phyloP scores from a whole-genome alignment of 2,797 vertebrate genomes.

The Parauchenoglanis ngamensis region DNA sequence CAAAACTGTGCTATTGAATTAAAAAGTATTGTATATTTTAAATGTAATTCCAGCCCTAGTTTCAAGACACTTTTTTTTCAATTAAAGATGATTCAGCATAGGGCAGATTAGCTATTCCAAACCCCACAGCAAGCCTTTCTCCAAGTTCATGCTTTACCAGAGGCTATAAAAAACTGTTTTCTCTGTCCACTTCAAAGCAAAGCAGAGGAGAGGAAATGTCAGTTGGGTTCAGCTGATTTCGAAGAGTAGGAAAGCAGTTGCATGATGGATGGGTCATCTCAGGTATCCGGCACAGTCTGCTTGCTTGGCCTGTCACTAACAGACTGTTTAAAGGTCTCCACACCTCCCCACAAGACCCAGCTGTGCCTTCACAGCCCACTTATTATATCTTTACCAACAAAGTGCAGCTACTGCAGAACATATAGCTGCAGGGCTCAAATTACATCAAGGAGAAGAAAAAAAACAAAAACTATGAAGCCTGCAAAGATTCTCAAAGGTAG shows the following conservation, averaged over 20 bases:
- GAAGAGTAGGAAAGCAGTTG: conserved; percentile 19
- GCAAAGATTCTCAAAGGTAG: conserved; percentile 17
- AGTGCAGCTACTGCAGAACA: neutral
- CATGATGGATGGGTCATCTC: conserved; percentile 70
- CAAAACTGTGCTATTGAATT: neutral
- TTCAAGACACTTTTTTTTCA: neutral
- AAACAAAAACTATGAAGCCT: conserved; percentile 44
- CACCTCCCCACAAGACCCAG: conserved; percentile 60
- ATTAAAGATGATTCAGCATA: neutral
- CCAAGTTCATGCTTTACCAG: conserved; percentile 2
- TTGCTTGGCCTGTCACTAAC: conserved; percentile 70
- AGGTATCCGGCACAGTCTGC: conserved; percentile 71
- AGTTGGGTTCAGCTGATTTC: conserved; percentile 23
- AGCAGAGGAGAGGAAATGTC: conserved; percentile 28
- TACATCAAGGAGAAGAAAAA: conserved; percentile 29
- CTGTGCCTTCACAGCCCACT: conserved; percentile 52
- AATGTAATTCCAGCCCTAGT: neutral
- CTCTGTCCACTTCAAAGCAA: conserved; percentile 19
- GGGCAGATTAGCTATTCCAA: neutral
- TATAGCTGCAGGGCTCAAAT: conserved; percentile 19
- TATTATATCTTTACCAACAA: conserved; percentile 57
- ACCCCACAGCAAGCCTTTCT: neutral
- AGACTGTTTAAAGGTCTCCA: conserved; percentile 66
- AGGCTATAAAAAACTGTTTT: neutral
- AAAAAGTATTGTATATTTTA: neutral